Evolutionary conservation across 2,113 vertebrate species (phyloP).

Genomic region (Myotis davidii): DNA sequence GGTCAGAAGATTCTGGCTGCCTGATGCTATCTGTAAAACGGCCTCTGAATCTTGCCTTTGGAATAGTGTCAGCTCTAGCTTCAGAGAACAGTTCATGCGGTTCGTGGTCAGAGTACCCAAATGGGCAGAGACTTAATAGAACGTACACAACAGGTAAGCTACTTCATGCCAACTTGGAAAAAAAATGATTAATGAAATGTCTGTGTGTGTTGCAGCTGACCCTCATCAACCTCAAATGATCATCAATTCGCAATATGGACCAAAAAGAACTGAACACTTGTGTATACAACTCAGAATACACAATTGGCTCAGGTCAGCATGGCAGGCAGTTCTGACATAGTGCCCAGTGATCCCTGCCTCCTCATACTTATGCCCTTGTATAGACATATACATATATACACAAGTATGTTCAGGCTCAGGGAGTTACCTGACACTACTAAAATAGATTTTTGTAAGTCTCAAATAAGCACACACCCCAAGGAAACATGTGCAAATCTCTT

Average conservation of each 20-base stretch:
- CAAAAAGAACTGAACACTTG: not conserved
- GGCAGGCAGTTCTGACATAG: not conserved
- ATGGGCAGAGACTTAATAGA: not conserved
- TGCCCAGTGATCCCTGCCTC: not conserved
- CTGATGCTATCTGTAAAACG: not conserved
- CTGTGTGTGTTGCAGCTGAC: not conserved
- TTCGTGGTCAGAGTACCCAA: not conserved
- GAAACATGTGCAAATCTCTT: not conserved
- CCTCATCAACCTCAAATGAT: not conserved
- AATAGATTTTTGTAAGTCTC: conserved; percentile 31
- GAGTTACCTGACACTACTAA: conserved; percentile 36
- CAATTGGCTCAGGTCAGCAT: not conserved
- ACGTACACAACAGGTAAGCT: not conserved
- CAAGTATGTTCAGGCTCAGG: not conserved
- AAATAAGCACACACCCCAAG: not conserved
- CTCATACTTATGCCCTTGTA: not conserved
- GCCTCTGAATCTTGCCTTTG: not conserved
- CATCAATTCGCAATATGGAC: not conserved
- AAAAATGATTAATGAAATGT: conserved; percentile 16
- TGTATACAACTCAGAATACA: not conserved
- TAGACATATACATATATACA: not conserved
- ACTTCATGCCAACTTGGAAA: not conserved
- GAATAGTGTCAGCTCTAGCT: not conserved
- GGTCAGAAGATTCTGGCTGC: not conserved
- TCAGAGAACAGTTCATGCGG: not conserved